Conservation (phyloP, 1,140 invertebrate species). For the Cheumatopsyche charites region DNA sequence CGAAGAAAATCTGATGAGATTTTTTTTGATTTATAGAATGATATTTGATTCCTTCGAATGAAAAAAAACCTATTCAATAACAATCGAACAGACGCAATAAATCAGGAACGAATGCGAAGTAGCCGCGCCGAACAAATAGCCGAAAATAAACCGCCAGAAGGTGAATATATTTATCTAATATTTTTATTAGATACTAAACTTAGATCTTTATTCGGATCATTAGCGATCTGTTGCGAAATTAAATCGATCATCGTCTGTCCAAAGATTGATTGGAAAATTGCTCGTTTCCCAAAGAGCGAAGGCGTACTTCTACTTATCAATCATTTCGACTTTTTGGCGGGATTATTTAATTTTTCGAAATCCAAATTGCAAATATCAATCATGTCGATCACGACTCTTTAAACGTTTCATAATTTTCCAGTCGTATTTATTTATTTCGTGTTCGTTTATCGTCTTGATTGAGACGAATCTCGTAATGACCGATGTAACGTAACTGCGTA, state of each 20-base stretch:
- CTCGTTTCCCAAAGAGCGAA: background rate
- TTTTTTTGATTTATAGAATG: background rate
- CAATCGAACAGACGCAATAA: no score
- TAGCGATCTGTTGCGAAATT: no score
- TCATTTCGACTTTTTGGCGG: background rate
- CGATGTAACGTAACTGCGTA: background rate
- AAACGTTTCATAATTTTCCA: background rate
- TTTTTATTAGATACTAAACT: no score
- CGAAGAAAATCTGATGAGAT: background rate
- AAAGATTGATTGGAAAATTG: conserved; percentile 2
- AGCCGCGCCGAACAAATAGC: no score
- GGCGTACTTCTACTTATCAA: no score
- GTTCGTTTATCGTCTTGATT: background rate
- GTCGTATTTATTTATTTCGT: background rate
- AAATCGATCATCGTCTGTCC: no score
- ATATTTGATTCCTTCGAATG: no score
- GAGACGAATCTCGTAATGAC: background rate
- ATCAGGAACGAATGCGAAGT: no score
- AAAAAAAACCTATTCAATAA: no score
- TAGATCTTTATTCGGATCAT: no score
- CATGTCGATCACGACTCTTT: background rate
- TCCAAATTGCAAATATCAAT: conserved; percentile 15
- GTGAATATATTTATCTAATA: no score
- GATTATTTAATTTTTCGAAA: conserved; percentile 11
- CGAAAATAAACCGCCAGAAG: no score